Conservation (phyloP, 2,113 vertebrate species). For the Oxyruncus cristatus region DNA sequence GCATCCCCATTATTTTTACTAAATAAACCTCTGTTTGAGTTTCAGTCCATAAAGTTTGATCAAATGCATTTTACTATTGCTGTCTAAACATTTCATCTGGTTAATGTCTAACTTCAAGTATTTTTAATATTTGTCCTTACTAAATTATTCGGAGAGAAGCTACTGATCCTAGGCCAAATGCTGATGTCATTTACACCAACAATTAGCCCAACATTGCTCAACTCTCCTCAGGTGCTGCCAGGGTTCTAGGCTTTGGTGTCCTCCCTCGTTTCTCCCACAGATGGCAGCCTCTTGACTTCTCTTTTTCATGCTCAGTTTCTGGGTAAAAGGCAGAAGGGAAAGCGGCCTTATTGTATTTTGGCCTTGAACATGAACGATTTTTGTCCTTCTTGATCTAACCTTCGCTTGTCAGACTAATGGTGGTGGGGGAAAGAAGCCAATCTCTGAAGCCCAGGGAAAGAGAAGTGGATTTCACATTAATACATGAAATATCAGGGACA, state of each 20-base stretch:
- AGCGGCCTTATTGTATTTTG: neutral
- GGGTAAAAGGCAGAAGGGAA: neutral
- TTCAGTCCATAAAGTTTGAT: conserved; percentile 59
- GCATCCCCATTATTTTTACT: conserved; percentile 45
- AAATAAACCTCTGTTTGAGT: conserved; percentile 62
- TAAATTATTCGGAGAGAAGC: conserved; percentile 53
- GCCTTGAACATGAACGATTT: conserved; percentile 16
- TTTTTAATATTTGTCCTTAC: conserved; percentile 69
- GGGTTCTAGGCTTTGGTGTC: neutral
- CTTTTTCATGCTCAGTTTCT: neutral
- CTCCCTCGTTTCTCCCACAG: conserved; percentile 57
- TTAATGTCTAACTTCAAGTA: conserved; percentile 64
- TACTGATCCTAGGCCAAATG: conserved; percentile 50
- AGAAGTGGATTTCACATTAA: conserved; percentile 7
- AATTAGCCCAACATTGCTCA: conserved; percentile 36
- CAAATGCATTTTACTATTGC: conserved; percentile 55
- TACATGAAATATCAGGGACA: neutral
- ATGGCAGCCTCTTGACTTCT: conserved; percentile 69
- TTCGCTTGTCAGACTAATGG: conserved; percentile 32
- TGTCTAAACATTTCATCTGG: conserved; percentile 61
- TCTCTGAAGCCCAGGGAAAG: neutral
- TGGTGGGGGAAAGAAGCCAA: neutral
- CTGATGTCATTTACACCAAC: conserved; percentile 56
- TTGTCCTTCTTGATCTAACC: conserved; percentile 10
- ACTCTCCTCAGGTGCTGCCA: neutral